Evolutionary conservation across 2,113 vertebrate genomes (phyloP), one percentile per base, ranked within the genome.

Genomic region (Sigmodon hispidus): DNA sequence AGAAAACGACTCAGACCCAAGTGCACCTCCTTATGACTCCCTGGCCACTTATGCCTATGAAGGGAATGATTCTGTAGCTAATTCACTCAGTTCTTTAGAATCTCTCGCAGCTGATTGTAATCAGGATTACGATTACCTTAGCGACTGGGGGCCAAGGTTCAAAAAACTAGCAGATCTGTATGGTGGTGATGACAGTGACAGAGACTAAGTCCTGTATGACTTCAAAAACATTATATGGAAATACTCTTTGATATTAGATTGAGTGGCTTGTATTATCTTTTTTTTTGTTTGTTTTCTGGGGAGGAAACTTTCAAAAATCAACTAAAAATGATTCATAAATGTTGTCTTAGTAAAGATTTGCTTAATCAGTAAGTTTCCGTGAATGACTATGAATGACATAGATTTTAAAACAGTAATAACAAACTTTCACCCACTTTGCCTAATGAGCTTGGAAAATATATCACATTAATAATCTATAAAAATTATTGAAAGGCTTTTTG

Each of bases 81-180:
- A 98, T 83, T 99, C 99, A 0, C 98, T 99, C 86, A 99, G 99
- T 24, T 99, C 98, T 9, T 95, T 99, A 45, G 99, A 99, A 70
- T 99, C 99, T 0, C 97, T 98, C 70, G 97, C 98, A 3, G 97
- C 94, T 0, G 98, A 99, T 15, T 96, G 98, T 40, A 98, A 98
- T 89, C 98, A 99, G 81, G 98, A 99, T 96, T 99, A 99, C 0
- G 98, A 98, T 96, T 99, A 98, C 85, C 98, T 99, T 76, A 98
- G 98, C 10, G 98, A 99, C 88, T 99, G 99, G 99, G 99, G 99
- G 3, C 99, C 99, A 45, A 98, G 97, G 0, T 99, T 99, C 97
- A 98, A 98, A 95, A 99, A 98, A 45, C 96, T 99, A 8, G 98
- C 99, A 15, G 98, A 99, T 73, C 98, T 99, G 98, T 99, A 99